Conservation (phyloP, 2,888 invertebrate genomes). For the Biston stratarius region DNA sequence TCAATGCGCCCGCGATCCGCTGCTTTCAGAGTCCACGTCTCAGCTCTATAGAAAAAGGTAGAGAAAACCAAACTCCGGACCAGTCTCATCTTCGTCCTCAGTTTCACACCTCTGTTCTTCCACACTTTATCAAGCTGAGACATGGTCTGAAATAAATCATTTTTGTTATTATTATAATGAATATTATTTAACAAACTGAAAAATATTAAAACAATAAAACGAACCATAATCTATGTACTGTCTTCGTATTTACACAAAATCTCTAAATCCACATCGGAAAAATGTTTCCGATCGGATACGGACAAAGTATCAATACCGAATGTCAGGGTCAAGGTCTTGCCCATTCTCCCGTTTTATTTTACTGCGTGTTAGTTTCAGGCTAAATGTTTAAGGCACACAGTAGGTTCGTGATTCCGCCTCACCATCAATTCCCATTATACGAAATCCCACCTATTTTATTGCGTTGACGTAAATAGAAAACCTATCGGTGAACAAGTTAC, state of each 20-base stretch:
- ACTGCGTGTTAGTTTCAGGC: constrained; percentile 34
- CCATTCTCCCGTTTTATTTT: constrained; percentile 29
- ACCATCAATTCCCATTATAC: constrained; percentile 45
- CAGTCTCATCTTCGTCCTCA: no score
- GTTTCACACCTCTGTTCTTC: no score
- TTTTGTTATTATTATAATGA: no score
- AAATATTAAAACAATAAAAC: no score
- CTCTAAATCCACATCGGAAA: neutral
- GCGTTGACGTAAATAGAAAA: constrained; percentile 39
- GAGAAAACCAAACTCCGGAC: no score
- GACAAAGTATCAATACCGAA: constrained; percentile 8
- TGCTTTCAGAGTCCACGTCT: no score
- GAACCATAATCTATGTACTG: no score
- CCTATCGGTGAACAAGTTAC: constrained; percentile 35
- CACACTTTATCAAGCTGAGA: no score
- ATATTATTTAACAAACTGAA: no score
- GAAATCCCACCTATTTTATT: constrained; percentile 44
- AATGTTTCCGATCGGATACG: neutral
- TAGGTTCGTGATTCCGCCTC: constrained; percentile 41
- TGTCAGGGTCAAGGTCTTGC: constrained; percentile 25
- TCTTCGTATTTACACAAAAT: neutral
- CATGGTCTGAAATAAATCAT: no score
- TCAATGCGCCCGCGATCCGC: no score
- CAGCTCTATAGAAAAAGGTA: no score
- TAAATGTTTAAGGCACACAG: constrained; percentile 41